Conservation (phyloP, 1,140 invertebrate genomes). For the Pseudomyrmex sp. region DNA sequence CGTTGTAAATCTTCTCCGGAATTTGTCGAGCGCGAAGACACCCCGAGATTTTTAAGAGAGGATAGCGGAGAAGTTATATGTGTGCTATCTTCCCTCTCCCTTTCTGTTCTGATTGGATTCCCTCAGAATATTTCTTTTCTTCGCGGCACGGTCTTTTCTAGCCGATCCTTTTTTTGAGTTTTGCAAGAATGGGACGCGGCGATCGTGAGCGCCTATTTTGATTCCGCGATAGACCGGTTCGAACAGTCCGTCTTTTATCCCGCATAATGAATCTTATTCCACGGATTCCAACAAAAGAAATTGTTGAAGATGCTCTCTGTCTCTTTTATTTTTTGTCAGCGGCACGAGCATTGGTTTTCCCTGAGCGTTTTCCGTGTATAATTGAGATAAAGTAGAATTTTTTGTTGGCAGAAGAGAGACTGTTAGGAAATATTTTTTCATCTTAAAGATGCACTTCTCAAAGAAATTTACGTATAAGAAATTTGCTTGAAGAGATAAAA, state of each 20-base stretch:
- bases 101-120: slow-evolving; percentile 70
- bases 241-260: slow-evolving; percentile 60
- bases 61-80: slow-evolving; percentile 51
- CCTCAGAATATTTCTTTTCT: slow-evolving; percentile 55
- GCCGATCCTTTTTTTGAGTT: slow-evolving; percentile 43
- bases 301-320: slow-evolving; percentile 55
- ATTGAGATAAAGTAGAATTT: slow-evolving; percentile 36
- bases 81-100: neutral
- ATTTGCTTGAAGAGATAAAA: neutral
- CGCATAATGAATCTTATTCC: slow-evolving; percentile 52
- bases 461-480: neutral
- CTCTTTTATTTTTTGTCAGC: slow-evolving; percentile 16
- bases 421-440: neutral
- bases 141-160: slow-evolving; percentile 59
- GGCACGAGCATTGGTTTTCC: neutral
- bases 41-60: slow-evolving; percentile 66
- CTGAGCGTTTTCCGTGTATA: slow-evolving; percentile 16
- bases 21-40: slow-evolving; percentile 48
- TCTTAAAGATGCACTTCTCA: slow-evolving; percentile 4
- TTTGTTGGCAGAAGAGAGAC: neutral
- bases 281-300: slow-evolving; percentile 12
- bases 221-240: slow-evolving; percentile 42
- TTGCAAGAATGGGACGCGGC: slow-evolving; percentile 7
- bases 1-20: slow-evolving; percentile 65
- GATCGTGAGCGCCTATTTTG: slow-evolving; percentile 59